Evolutionary conservation across 2,888 invertebrate genomes (phyloP).

Genomic region (Cephonodes hylas): DNA sequence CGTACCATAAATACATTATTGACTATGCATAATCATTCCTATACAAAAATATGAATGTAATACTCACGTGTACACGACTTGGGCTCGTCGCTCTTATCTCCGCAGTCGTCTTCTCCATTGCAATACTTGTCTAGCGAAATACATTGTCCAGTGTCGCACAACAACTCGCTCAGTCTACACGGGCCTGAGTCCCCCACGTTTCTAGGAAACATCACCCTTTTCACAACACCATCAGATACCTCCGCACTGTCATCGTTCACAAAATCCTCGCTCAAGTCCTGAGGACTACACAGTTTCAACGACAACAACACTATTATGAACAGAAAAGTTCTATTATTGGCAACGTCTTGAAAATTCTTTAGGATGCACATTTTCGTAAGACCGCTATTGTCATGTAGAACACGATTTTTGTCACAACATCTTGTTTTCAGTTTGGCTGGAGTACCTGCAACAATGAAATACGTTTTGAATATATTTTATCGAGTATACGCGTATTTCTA

Average conservation of each 20-base stretch:
- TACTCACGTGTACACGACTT: slow-evolving; percentile 89
- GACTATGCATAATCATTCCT: too few relatives aligned
- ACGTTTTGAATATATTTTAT: background rate
- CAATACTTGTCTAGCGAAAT: slow-evolving; percentile 88
- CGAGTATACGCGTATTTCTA: background rate
- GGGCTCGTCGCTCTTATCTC: slow-evolving; percentile 89
- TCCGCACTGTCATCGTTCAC: slow-evolving; percentile 66
- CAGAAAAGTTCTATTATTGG: slow-evolving; percentile 65
- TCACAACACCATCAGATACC: slow-evolving; percentile 48
- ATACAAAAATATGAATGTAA: slow-evolving; percentile 12
- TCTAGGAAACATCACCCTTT: slow-evolving; percentile 55
- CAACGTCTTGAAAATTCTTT: slow-evolving; percentile 58
- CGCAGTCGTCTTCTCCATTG: slow-evolving; percentile 89
- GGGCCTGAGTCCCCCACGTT: slow-evolving; percentile 44
- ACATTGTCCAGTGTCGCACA: slow-evolving; percentile 85
- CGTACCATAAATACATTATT: too few relatives aligned
- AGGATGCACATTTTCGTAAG: slow-evolving; percentile 61
- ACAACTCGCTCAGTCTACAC: slow-evolving; percentile 83
- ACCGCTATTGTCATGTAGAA: slow-evolving; percentile 29
- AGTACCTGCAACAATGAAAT: slow-evolving; percentile 56
- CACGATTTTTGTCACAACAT: slow-evolving; percentile 59
- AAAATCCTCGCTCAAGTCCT: slow-evolving; percentile 70
- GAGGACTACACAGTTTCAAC: slow-evolving; percentile 71
- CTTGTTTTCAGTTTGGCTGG: slow-evolving; percentile 25
- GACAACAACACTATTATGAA: slow-evolving; percentile 70